These are phyloP conservation scores for Mythimna pallens DNA, from an alignment of 2,888 invertebrate genomes.

Conservation along the genomic window DNA sequence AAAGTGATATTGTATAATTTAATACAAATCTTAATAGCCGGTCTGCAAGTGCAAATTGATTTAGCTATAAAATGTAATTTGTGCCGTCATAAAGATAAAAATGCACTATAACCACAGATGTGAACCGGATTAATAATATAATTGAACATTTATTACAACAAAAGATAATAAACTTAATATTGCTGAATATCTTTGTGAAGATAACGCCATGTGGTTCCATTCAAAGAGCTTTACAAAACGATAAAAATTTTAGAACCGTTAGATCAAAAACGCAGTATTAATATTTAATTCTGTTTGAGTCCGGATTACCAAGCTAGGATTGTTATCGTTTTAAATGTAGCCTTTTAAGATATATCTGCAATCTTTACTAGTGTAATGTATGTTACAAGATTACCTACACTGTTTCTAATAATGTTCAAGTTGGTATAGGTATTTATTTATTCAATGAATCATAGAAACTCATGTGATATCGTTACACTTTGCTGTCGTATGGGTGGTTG, in stretches of 20 bases:
- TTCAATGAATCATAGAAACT: slow-evolving; percentile 68
- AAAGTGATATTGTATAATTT: background rate
- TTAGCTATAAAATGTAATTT: slow-evolving; percentile 48
- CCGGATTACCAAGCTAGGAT: background rate
- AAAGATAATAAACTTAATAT: slow-evolving; percentile 32
- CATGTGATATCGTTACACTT: slow-evolving; percentile 69
- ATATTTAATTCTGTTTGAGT: slow-evolving; percentile 23
- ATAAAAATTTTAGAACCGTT: slow-evolving; percentile 18
- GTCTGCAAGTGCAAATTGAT: slow-evolving; percentile 36
- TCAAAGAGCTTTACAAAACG: slow-evolving; percentile 22
- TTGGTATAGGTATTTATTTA: slow-evolving; percentile 50
- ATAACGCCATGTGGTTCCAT: slow-evolving; percentile 26
- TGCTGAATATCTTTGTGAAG: slow-evolving; percentile 18
- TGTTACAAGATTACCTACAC: slow-evolving; percentile 33
- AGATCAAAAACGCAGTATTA: slow-evolving; percentile 15
- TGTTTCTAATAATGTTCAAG: slow-evolving; percentile 50
- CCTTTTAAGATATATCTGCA: slow-evolving; percentile 18
- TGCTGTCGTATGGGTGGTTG: slow-evolving; percentile 72
- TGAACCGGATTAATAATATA: slow-evolving; percentile 45
- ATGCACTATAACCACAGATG: slow-evolving; percentile 39
- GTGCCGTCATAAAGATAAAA: slow-evolving; percentile 49
- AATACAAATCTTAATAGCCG: background rate
- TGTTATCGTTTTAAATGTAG: slow-evolving; percentile 32
- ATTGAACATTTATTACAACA: slow-evolving; percentile 33
- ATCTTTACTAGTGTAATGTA: slow-evolving; percentile 17